Base-by-base conservation (phyloP, 30 jellyfish, hydroid and myxozoan genomes). In the Pseudorhiza aurosa region DNA sequence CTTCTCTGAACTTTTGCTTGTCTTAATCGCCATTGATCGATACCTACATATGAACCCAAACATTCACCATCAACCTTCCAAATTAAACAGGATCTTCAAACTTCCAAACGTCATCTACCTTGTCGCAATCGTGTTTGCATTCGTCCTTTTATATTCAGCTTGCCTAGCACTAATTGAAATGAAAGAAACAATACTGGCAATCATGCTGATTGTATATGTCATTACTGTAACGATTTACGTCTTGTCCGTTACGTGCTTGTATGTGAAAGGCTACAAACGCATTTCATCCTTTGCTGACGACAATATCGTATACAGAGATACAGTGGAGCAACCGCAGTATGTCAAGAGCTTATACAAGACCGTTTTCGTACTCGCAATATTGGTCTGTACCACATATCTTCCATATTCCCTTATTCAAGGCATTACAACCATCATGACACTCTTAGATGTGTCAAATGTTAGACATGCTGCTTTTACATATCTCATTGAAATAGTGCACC, bases 1-100 rank as follows among this genome's bases (percentile, higher is more conserved):
- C 28, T 1, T 31, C 11, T 28, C 76, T 0, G 76, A 29, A 2
- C 1, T 30, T 22, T 18, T 63, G 28, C 30, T 28, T 11, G 29
- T 31, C 4, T 30, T 63, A 24, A 28, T 31, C n/a, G 76, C 76
- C 30, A 17, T 63, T 31, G 76, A 63, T 31, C 76, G 76, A 2
- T 63, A 19, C 56, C 57, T 28, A 2, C 76, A 63, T 57, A 63
- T 63, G 76, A 63, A 63, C n/a, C 76, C 76, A 30, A 31, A 63
- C 45, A 10, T 63, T 3, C 57, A 63, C 15, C 12, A 63, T 57
- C 56, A 40, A 15, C 35, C 67, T 57, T 28, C 76, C 28, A 29
- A 14, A 4, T 18, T 63, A 28, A 17, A 11, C 28, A 29, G 2
- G 33, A 0, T 63, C 17, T 63, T 63, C 28, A 40, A 63, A 9